These are phyloP conservation scores for Euzetes globulus DNA, from an alignment of 2,888 invertebrate genomes.

Conservation along the genomic window DNA sequence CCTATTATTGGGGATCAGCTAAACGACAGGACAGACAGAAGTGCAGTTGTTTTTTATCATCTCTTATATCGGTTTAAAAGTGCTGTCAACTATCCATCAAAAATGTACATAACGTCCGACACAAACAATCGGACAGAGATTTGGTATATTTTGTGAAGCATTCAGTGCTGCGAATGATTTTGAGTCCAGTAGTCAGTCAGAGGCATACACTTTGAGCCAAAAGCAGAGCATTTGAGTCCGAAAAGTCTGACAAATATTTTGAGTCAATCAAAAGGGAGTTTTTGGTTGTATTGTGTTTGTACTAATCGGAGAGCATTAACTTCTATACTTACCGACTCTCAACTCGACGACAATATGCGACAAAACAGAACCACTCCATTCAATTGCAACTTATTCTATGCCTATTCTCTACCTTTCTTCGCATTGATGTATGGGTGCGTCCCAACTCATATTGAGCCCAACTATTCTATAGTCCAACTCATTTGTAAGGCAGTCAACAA, in stretches of 20 bases:
- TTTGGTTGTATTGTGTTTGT: conserved; percentile 14
- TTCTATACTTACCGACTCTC: conserved; percentile 28
- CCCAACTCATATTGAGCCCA: conserved; percentile 1
- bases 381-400: conserved; percentile 17
- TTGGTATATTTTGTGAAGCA: not conserved
- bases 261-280: conserved; percentile 28
- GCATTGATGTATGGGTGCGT: conserved; percentile 21
- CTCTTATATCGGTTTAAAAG: conserved; percentile 10
- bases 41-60: not conserved
- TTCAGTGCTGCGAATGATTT: not conserved
- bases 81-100: conserved; percentile 15
- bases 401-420: conserved; percentile 17
- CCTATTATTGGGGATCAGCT: not conserved
- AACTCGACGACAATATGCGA: conserved; percentile 27
- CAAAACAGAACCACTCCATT: conserved; percentile 26
- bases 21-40: too few species aligned
- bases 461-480: not conserved
- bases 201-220: not conserved
- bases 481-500: conserved; percentile 27
- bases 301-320: conserved; percentile 27
- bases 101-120: conserved; percentile 4
- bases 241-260: conserved; percentile 27
- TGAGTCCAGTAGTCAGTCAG: not conserved
- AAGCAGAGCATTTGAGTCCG: conserved; percentile 8
- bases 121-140: conserved; percentile 1